Base-by-base conservation (phyloP, 1,140 invertebrate genomes). In the Anthonomus grandis region DNA sequence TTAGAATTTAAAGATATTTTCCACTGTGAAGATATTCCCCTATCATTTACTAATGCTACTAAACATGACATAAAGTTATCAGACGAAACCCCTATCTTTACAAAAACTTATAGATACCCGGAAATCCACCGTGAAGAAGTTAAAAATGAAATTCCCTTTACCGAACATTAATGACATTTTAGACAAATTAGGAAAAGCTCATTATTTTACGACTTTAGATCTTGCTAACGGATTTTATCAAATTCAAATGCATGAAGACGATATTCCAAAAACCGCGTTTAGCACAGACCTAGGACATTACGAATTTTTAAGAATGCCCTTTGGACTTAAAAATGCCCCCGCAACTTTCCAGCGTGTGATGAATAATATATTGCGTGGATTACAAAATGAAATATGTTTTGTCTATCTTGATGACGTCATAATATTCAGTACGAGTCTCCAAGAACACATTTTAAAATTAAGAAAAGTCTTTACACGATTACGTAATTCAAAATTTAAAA, bases 121-220 rank as follows among this genome's bases (percentile, higher is more conserved):
- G n/a, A n/a, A n/a, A n/a, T n/a, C n/a, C n/a, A n/a, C n/a, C n/a
- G n/a, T n/a, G n/a, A n/a, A n/a, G n/a, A n/a, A n/a, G n/a, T n/a
- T n/a, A n/a, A n/a, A n/a, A n/a, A n/a, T n/a, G n/a, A 64, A 56
- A 24, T 83, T 74, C 64, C 79, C 81, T 1, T 51, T 83, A 4
- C 78, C 79, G 9, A 64, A 74, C 12, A 79, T 82, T n/a, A 19
- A 21, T 10, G 52, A 56, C 10, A 36, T 67, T 9, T 59, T 81
- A 21, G 68, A 75, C 53, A 60, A 58, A 22, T 47, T 80, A 23
- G 64, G 59, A 0, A 68, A 64, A 23, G 39, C 55, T 3, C 62
- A 67, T 15, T 72, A 67, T 53, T 78, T 79, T 49, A 67, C 65
- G 17, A 66, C 67, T 1, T 54, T 80, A 3, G 77, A 80, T 65